Percentiles rank a stretch among this genome's conserved stretches.
phyloP scores from a whole-genome alignment of 2,888 invertebrate genomes.

The Cosmia trapezina region DNA sequence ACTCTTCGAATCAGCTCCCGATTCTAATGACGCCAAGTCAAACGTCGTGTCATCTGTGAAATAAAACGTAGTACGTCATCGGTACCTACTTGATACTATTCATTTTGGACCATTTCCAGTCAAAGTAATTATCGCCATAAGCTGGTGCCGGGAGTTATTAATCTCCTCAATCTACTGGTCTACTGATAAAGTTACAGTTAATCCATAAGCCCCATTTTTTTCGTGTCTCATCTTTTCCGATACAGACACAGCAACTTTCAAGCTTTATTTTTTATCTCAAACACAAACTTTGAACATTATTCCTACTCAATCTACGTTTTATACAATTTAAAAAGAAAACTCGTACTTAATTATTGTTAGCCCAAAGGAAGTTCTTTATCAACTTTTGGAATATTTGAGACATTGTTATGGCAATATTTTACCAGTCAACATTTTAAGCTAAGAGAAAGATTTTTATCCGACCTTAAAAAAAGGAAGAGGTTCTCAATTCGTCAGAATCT shows the following conservation, averaged over 20 bases:
- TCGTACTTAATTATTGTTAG: not conserved
- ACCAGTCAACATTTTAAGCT: not conserved
- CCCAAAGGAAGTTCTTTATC: not conserved
- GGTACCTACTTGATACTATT: not conserved
- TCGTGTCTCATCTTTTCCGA: conserved; percentile 1
- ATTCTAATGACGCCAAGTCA: conserved; percentile 76
- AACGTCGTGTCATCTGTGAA: conserved; percentile 76
- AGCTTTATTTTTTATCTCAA: conserved; percentile 24
- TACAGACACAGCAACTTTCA: conserved; percentile 25
- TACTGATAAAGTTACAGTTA: conserved; percentile 34
- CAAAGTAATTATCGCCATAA: conserved; percentile 38
- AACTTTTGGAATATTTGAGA: not conserved
- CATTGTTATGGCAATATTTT: not conserved
- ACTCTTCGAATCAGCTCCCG: conserved; percentile 78
- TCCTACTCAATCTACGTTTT: not conserved
- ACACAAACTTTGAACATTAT: conserved; percentile 15
- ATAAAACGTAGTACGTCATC: not conserved
- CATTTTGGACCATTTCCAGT: conserved; percentile 17
- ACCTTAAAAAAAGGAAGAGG: not conserved
- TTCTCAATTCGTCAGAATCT: not conserved
- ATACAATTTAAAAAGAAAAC: conserved; percentile 13
- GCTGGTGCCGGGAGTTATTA: conserved; percentile 25
- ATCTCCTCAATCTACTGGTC: conserved; percentile 27
- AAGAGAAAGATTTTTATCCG: not conserved
- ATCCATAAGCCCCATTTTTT: conserved; percentile 33